Evolutionary conservation across 2,888 invertebrate genomes (phyloP), one percentile per base, ranked within the genome.

Genomic region (Pasiphila rectangulata): DNA sequence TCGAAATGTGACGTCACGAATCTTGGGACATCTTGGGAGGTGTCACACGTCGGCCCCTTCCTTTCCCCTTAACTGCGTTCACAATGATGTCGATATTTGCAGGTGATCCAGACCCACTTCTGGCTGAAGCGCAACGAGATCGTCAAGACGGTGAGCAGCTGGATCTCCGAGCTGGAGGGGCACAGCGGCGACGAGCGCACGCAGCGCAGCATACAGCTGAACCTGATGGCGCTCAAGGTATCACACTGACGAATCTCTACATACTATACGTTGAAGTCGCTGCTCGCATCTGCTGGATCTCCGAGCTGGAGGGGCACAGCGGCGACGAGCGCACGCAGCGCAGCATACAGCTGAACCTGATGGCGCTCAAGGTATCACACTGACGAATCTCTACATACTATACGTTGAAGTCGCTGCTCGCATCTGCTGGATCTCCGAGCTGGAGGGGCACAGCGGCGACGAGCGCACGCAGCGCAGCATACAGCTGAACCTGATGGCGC

Each of bases 91-190:
- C 32, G 20, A 2, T 12, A 30, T n/a, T 32, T 16, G 0, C 70
- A 95, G 94, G 95, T 97, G 38, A 96, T 98, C 57, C 94, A 96
- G 57, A 94, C 95, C 16, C 98, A 98, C 81, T 98, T 98, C 83
- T 98, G 96, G 94, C 90, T 98, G 68, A 98, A 98, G 80, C 92
- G 96, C 47, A 93, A 95, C 68, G 97, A 98, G 85, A 95, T 98
- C 59, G 92, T 95, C 73, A 90, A 92, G 61, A 97, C 98, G 81
- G 93, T 97, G 54, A 95, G 97, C 69, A 92, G 92, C 55, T 98
- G 98, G 98, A 94, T 98, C 67, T 91, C 92, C 49, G 97, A 98
- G 69, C 90, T 96, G 76, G 96, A 96, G 75, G 91, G 92, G 47
- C 93, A 94, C 66, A 92, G 90, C 69, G 92, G 89, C 62, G 95